phyloP scores from a whole-genome alignment of 2,113 vertebrate genomes.

The Deroptyus accipitrinus region DNA sequence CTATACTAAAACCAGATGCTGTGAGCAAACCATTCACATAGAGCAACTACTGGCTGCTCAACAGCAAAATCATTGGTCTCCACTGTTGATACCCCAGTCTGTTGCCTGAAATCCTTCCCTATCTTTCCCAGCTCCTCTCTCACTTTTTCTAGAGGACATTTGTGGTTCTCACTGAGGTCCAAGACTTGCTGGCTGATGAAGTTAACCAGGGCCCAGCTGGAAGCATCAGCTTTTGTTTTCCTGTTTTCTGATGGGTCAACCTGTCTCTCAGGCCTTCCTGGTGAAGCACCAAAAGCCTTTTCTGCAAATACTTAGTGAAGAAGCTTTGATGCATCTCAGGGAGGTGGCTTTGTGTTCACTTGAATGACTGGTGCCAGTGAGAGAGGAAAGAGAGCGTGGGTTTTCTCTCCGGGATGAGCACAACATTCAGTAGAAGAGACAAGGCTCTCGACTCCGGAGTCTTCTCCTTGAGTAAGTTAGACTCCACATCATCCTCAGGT shows the following conservation, averaged over 20 bases:
- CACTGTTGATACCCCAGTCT: background rate
- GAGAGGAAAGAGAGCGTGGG: rapidly evolving
- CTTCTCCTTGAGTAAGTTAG: background rate
- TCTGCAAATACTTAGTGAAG: background rate
- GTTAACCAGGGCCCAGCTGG: background rate
- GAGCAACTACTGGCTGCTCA: background rate
- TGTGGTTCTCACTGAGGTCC: background rate
- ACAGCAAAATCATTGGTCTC: background rate
- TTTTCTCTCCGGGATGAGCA: background rate
- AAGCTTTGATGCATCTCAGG: background rate
- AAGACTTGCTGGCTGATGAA: background rate
- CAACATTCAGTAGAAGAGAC: background rate
- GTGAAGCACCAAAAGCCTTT: background rate
- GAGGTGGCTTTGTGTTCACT: background rate
- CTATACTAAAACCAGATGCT: background rate
- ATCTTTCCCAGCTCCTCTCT: background rate
- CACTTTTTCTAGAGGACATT: background rate
- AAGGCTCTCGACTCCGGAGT: background rate
- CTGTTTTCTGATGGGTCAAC: background rate
- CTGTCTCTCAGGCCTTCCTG: background rate
- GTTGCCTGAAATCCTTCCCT: background rate
- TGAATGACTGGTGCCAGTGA: background rate
- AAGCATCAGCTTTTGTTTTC: background rate
- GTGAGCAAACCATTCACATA: background rate
- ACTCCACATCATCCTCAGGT: background rate